Percentiles rank a stretch among this genome's conserved stretches.
Evolutionary conservation across 2,113 vertebrate genomes (phyloP).

Genomic region (Mohoua ochrocephala): DNA sequence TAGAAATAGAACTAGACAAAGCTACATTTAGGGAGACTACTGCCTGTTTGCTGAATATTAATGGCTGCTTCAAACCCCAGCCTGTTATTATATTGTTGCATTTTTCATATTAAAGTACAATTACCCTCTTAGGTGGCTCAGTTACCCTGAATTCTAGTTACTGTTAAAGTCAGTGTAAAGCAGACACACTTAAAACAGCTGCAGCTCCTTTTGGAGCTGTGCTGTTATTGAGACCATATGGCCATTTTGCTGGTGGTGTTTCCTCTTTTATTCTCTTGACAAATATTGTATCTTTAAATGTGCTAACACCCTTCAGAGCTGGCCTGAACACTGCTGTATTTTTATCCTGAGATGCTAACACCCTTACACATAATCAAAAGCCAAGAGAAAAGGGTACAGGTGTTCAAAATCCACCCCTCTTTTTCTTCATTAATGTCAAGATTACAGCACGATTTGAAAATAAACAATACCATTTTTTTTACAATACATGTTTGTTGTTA

Average conservation of each 20-base stretch:
- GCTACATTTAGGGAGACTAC: neutral
- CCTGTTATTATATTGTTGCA: constrained; percentile 28
- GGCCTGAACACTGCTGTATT: neutral
- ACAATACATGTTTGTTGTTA: neutral
- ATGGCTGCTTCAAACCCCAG: constrained; percentile 25
- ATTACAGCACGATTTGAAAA: neutral
- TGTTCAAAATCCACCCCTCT: neutral
- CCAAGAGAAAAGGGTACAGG: neutral
- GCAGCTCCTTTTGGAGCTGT: constrained; percentile 30
- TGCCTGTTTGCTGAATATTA: neutral
- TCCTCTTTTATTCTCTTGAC: constrained; percentile 53
- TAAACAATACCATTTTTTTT: neutral
- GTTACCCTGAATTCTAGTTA: constrained; percentile 40
- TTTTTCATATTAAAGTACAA: constrained; percentile 49
- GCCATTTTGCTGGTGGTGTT: constrained; percentile 13
- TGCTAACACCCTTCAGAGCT: constrained; percentile 33
- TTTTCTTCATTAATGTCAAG: neutral
- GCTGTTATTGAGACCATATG: constrained; percentile 65
- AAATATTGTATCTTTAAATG: constrained; percentile 53
- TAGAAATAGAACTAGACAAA: neutral
- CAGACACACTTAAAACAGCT: constrained; percentile 60
- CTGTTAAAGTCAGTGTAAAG: constrained; percentile 36
- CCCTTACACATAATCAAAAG: neutral
- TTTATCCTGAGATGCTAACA: neutral
- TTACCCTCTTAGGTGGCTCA: constrained; percentile 9